Conservation (phyloP, 1,140 invertebrate species). For the Papilio dardanus region DNA sequence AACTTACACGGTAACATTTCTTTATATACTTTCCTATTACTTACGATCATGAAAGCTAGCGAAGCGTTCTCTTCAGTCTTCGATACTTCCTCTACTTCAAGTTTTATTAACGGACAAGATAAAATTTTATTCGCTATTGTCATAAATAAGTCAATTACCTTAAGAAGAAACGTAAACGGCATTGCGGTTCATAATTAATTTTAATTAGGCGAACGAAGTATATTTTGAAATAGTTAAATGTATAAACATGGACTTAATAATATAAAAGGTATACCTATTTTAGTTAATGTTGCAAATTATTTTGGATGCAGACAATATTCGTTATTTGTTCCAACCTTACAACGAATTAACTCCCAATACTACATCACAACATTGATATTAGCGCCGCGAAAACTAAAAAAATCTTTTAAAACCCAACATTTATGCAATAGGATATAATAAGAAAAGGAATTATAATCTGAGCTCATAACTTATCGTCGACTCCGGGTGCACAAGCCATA, state of each 20-base stretch:
- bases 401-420: background rate
- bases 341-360: background rate
- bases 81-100: background rate
- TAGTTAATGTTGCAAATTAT: background rate
- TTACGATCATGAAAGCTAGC: background rate
- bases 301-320: background rate
- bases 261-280: background rate
- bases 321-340: background rate
- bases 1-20: background rate
- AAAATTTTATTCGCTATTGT: background rate
- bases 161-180: background rate
- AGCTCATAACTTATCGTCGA: background rate
- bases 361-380: background rate
- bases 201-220: background rate
- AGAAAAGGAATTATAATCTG: conserved; percentile 3
- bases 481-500: background rate
- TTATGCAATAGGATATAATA: background rate
- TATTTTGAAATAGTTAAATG: background rate
- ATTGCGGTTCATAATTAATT: background rate
- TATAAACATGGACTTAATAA: background rate
- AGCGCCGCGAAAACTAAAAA: background rate
- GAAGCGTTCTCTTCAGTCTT: background rate
- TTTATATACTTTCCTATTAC: background rate
- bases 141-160: background rate
- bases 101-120: conserved; percentile 5